Base-by-base conservation (phyloP, 2,113 vertebrate species). In the Scartelaos histophorus region DNA sequence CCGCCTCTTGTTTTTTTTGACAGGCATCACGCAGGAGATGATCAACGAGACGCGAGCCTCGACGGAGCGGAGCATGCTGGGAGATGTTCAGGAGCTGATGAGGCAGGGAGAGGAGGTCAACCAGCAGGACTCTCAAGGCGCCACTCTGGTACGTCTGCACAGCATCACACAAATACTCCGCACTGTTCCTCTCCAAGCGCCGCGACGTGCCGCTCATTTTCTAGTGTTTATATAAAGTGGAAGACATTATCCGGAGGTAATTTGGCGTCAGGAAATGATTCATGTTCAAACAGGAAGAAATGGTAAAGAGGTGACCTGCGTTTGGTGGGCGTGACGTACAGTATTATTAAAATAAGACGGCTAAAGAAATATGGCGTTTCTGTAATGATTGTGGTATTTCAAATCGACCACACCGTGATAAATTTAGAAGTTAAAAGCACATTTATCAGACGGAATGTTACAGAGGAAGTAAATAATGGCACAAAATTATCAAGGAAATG, bases 1-100 rank as follows among this genome's bases (percentile, higher is more conserved):
- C 53, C 69, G 70, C n/a, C 58, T 29, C 56, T 77, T 16, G n/a
- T 66, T 65, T 81, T n/a, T 57, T 77, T 54, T 85, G 83, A 78
- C 91, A 97, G 97, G 97, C 74, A 97, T 99, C 91, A 99, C 97
- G 3, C 97, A 99, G 83, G 97, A 98, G 82, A 98, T 96, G 91
- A 97, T 99, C 92, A 98, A 99, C 1, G 96, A 97, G 88, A 98
- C 95, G 45, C 92, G 97, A 53, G 96, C 95, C 0, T 95, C 97
- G 0, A 94, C 95, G 0, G 97, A 99, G 93, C 93, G 95, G 88
- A 94, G 90, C 85, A 97, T 99, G 96, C 93, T 98, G 69, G 89
- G 90, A 47, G 97, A 98, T 88, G 95, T 98, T 79, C 95, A 95
- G 87, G 95, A 94, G 34, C 93, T 97, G 79, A 92, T 98, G 51